Percentiles rank a stretch among this genome's conserved stretches.
phyloP scores from a whole-genome alignment of 2,888 invertebrate genomes.

The Cheilosia impressa region DNA sequence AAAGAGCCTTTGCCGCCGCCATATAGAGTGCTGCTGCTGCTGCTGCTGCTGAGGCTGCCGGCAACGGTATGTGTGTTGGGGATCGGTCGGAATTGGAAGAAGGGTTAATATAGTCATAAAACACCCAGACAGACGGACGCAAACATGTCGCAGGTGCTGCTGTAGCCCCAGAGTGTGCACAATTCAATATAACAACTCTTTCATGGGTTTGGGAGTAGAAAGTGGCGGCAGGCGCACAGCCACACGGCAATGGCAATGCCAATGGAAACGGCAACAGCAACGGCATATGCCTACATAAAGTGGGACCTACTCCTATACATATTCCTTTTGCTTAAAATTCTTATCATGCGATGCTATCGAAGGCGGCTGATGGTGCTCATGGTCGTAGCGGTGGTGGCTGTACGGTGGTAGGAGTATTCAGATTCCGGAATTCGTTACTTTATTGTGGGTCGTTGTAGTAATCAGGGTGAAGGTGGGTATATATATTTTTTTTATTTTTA shows the following conservation, averaged over 20 bases:
- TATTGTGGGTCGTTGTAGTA: slow-evolving; percentile 69
- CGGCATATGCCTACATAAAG: slow-evolving; percentile 62
- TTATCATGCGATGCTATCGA: slow-evolving; percentile 65
- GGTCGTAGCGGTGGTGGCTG: slow-evolving; percentile 4
- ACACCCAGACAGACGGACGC: slow-evolving; percentile 75
- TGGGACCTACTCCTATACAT: slow-evolving; percentile 28
- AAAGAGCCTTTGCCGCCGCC: slow-evolving; percentile 41
- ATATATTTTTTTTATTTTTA: not conserved
- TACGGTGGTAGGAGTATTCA: slow-evolving; percentile 4
- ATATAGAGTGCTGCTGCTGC: not conserved
- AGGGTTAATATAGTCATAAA: slow-evolving; percentile 75
- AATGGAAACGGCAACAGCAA: slow-evolving; percentile 1
- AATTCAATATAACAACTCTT: slow-evolving; percentile 75
- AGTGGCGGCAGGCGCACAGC: slow-evolving; percentile 20
- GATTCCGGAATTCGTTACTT: slow-evolving; percentile 70
- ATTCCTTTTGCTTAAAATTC: slow-evolving; percentile 69
- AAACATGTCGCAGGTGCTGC: slow-evolving; percentile 74
- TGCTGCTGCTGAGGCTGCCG: slow-evolving; percentile 28
- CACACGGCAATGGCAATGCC: not conserved
- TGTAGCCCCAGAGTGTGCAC: slow-evolving; percentile 67
- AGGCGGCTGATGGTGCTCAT: not conserved
- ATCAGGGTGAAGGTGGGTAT: slow-evolving; percentile 64
- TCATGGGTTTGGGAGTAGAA: slow-evolving; percentile 29
- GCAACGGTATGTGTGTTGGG: slow-evolving; percentile 3
- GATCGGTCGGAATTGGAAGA: slow-evolving; percentile 38